Evolutionary conservation across 2,113 vertebrate species (phyloP), one percentile per base, ranked within the genome.

Genomic region (Peucedramus taeniatus): DNA sequence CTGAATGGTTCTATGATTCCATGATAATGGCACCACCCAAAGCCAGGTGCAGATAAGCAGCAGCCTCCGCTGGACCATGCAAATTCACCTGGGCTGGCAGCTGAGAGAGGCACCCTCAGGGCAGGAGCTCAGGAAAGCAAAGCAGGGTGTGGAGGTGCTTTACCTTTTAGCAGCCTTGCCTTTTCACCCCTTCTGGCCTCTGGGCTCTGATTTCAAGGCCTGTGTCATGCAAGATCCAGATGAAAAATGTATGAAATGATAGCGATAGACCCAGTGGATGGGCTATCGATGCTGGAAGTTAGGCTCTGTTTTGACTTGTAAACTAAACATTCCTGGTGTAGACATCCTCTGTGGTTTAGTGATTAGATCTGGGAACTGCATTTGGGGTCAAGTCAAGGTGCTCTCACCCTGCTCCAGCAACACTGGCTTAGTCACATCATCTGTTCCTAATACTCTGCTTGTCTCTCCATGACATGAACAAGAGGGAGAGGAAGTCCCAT

Each of bases 261-360:
- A 69, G 47, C 1, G 22, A 64, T 28, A 53, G 84, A 70, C 27
- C 39, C 77, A 5, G 31, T 30, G 59, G 81, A 72, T 6, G 10
- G 69, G 66, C 59, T 89, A 86, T 95, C 35, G 1, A 47, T 53
- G 91, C 74, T 89, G 81, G 69, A 53, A 90, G 57, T 61, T 79
- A 63, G 92, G 15, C 57, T 93, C 66, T 95, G 94, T 92, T 95
- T 87, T 93, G 76, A 83, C 92, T 89, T 92, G 90, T 88, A 92
- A 92, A 68, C 85, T 88, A 90, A 90, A 83, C 70, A 80, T 59
- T 93, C 85, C 33, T 28, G 65, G 37, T 3, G 12, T n/a, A 81
- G 88, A 71, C 86, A 95, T 94, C 91, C 89, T 89, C 86, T 95
- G 96, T 83, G 96, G 83, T 92, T 93, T 90, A 44, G 64, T 26